phyloP scores from a whole-genome alignment of 2,888 invertebrate species.

The Oxyteleia sp. region DNA sequence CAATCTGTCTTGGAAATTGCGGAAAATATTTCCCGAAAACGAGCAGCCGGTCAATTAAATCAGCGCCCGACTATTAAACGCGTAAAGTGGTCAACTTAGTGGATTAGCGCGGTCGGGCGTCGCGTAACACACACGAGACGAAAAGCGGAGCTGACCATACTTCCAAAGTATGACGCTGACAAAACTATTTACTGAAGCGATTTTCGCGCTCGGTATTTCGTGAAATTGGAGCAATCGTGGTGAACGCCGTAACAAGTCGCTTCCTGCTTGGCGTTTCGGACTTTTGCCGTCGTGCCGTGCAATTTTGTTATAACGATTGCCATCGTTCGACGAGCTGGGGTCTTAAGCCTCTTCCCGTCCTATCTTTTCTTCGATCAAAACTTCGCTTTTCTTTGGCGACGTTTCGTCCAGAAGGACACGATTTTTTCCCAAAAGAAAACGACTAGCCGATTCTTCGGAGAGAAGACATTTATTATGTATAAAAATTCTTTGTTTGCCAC shows the following conservation, averaged over 20 bases:
- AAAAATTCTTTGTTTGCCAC: too few relatives aligned
- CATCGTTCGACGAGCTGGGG: conserved; percentile 54
- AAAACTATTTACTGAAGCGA: conserved; percentile 69
- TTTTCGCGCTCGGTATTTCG: conserved; percentile 74
- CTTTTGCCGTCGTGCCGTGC: conserved; percentile 73
- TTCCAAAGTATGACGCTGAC: conserved; percentile 49
- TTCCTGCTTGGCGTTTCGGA: conserved; percentile 84
- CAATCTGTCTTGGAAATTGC: not conserved
- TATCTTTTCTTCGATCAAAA: conserved; percentile 29
- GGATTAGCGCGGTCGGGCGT: conserved; percentile 38
- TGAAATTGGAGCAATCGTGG: conserved; percentile 81
- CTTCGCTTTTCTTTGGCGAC: conserved; percentile 13
- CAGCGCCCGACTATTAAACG: conserved; percentile 14
- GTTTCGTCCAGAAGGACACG: not conserved
- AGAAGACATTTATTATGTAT: not conserved
- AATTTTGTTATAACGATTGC: conserved; percentile 74
- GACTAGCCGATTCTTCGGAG: not conserved
- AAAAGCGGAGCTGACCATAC: conserved; percentile 47
- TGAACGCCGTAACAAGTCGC: conserved; percentile 82
- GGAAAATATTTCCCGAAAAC: not conserved
- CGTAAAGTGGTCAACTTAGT: conserved; percentile 37
- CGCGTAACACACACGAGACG: conserved; percentile 22
- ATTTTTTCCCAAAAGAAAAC: not conserved
- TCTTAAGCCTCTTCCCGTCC: conserved; percentile 44
- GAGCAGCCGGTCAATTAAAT: conserved; percentile 28